Evolutionary conservation across 2,797 vertebrate genomes (phyloP), one percentile per base, ranked within the genome.

Genomic region (Poeciliopsis paucimaculata): DNA sequence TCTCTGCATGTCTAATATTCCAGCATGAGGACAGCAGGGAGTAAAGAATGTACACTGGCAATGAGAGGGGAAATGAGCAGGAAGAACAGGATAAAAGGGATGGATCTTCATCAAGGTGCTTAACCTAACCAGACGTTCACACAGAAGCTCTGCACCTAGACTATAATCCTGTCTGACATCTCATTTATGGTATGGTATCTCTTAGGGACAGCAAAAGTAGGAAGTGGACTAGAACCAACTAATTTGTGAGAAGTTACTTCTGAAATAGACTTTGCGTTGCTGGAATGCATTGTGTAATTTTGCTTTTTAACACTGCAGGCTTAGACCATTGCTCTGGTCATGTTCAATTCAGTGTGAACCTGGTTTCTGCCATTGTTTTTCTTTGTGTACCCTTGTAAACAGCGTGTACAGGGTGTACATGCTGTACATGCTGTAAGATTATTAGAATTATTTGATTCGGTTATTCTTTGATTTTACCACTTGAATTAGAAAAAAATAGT

Each of bases 111-210:
- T 89, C 84, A 74, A 73, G 75, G 88, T 83, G 86, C 77, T 84
- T 87, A 88, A 91, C 80, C 83, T 74, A 87, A 91, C 79, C 83
- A 85, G 85, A 86, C 89, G 28, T 91, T 88, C 84, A 88, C 80
- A 84, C 86, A 83, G 87, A 86, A 87, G 80, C 87, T 87, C 78
- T 72, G 71, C 55, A 87, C 83, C 77, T 64, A 81, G 83, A 93
- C 79, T 28, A 2, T 88, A 91, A 94, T 88, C 75, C 82, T 86
- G 64, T 77, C 74, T 89, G 91, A 92, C 86, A 83, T 89, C 86
- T 91, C 91, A 79, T 92, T 90, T 88, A 82, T 89, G 89, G 89
- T 90, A 89, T 86, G 31, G 71, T 72, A 77, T 85, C 81, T 90
- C 89, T 88, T 79, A 72, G 81, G 86, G 84, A 83, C 81, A 34